Conservation (phyloP, 2,113 vertebrate species). For the Crocuta crocuta region DNA sequence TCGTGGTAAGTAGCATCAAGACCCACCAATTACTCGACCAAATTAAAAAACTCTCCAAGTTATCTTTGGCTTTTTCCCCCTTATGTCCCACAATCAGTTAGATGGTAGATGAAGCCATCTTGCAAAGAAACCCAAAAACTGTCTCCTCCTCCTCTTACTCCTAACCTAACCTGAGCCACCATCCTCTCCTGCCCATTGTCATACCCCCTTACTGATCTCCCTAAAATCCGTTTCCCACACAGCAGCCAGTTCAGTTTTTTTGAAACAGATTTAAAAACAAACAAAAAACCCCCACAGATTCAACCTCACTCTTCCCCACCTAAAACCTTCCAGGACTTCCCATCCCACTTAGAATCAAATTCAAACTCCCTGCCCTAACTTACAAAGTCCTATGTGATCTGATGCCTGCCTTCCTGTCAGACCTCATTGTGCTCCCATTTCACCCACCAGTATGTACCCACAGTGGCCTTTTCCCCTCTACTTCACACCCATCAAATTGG, state of each 20-base stretch:
- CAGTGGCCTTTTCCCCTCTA: too few relatives aligned
- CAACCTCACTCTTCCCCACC: neutral
- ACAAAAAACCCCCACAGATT: too few relatives aligned
- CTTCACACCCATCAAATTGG: too few relatives aligned
- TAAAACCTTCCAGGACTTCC: neutral
- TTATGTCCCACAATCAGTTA: neutral
- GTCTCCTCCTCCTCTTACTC: neutral
- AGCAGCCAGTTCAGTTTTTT: neutral
- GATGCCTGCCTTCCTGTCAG: too few relatives aligned
- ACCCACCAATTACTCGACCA: too few relatives aligned
- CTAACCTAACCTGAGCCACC: neutral
- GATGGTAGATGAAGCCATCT: neutral
- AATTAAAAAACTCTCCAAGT: neutral
- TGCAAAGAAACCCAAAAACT: too few relatives aligned
- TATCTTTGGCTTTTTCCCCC: neutral
- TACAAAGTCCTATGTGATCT: too few relatives aligned
- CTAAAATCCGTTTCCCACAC: neutral
- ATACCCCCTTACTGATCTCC: neutral
- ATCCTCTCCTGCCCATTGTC: neutral
- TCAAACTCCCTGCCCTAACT: too few relatives aligned
- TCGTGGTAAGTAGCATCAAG: too few relatives aligned
- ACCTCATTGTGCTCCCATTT: too few relatives aligned
- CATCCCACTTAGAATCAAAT: too few relatives aligned
- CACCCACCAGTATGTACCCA: too few relatives aligned
- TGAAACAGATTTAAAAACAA: neutral